Base-by-base conservation (phyloP, 2,888 invertebrate species). In the Clunio marinus region DNA sequence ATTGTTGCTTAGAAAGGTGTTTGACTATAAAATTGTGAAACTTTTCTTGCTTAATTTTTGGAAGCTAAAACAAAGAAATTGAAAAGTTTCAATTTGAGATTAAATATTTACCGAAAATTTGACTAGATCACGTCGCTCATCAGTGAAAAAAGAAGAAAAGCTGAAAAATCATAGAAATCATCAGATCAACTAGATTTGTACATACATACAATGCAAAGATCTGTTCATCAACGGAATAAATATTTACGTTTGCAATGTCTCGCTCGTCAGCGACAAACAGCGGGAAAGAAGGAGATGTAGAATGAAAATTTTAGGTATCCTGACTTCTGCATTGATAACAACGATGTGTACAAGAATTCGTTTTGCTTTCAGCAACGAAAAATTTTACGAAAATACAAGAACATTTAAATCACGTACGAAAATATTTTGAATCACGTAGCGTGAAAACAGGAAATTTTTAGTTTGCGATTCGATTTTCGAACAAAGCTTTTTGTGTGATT, bases 351-450 rank as follows among this genome's bases (percentile, higher is more conserved):
- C 25, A 63, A 5, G 37, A 45, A 41, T 45, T 27, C 45, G 22
- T 41, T 45, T 20, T 27, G 46, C 63, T 65, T 25, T 46, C 20
- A 65, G 17, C 41, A 35, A 32, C 25, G 37, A 62, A 37, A 58
- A 58, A 24, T 13, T 10, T 24, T 13, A 22, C 7, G 17, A 55
- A 20, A 28, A 59, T 17, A 28, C 51, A n/a, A 22, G 51, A 17
- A 51, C 32, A 66, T 66, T 66, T 66, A 55, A 55, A 66, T 66
- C 66, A 66, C 66, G 66, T 66, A 55, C 45, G 35, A 55, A 66
- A 57, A 66, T 66, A 66, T 66, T 66, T 66, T 66, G 66, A 66
- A 66, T 66, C 66, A 66, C 66, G 66, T 66, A 55, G 20, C 3
- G 25, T 24, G 57, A 66, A 17, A 51, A 66, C 66, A 55, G 66